phyloP scores from a whole-genome alignment of 1,140 invertebrate genomes.

The Tetragonula clypearis region DNA sequence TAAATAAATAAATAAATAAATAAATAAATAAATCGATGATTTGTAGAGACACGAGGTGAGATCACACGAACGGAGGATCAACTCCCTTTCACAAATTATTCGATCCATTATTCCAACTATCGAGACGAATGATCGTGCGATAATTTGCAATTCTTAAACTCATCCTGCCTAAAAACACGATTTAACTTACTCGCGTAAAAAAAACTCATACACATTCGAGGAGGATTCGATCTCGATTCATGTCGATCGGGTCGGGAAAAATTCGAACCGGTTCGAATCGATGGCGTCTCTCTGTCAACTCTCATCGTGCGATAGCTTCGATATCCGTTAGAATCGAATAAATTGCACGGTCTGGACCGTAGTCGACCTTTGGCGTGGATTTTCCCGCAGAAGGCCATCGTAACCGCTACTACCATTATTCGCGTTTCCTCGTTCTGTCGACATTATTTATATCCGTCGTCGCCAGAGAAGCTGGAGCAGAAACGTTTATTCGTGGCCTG shows the following conservation, averaged over 20 bases:
- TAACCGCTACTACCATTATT: constrained; percentile 48
- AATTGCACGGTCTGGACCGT: background rate
- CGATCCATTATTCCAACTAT: background rate
- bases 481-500: constrained; percentile 69
- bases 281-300: background rate
- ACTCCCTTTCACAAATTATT: constrained; percentile 17
- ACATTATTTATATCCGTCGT: constrained; percentile 70
- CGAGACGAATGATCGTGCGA: background rate
- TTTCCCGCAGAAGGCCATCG: constrained; percentile 37
- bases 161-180: background rate
- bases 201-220: background rate
- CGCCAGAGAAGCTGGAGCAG: constrained; percentile 54
- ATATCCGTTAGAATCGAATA: constrained; percentile 8
- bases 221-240: background rate
- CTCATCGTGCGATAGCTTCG: background rate
- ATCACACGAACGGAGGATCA: background rate
- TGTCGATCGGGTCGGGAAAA: background rate
- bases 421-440: constrained; percentile 59
- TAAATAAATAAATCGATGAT: background rate
- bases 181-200: background rate
- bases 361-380: constrained; percentile 20
- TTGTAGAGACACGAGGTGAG: background rate
- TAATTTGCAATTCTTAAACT: background rate
- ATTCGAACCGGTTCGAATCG: background rate
- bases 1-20: too few species aligned